Base-by-base conservation (phyloP, 2,888 invertebrate genomes). In the Diloba caeruleocephala region DNA sequence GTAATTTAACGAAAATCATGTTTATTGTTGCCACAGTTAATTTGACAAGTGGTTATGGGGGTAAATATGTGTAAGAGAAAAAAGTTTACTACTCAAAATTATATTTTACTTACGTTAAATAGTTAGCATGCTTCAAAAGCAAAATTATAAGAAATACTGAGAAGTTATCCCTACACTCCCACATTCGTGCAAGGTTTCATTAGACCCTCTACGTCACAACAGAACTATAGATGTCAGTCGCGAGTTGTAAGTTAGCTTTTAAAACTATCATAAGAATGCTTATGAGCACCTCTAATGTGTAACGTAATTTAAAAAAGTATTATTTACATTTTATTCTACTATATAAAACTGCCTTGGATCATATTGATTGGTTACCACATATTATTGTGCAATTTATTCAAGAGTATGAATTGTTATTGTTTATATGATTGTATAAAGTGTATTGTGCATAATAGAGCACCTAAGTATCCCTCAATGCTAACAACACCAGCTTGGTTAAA, bases 131-230 rank as follows among this genome's bases (percentile, higher is more conserved):
- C 87, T 88, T 88, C 23, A 75, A 79, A 85, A 87, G 87, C 87
- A 75, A 76, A 66, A 17, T 64, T 54, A 69, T 66, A 42, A 66
- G 63, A 69, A 61, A 38, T 59, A 68, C 76, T 77, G 82, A 87
- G 87, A 82, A 83, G 78, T 72, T 75, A 75, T 84, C 86, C 87
- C 83, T 75, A 70, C 69, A 74, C 59, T 51, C 77, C 87, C 86
- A 81, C 84, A 69, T 73, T 56, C 77, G 61, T 82, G 88, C 87
- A 82, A 88, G 85, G 88, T 84, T 76, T 73, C 61, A 52, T 44
- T 57, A 19, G 32, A 53, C 62, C 64, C 54, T 67, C 48, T 72
- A 73, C 66, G 77, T 75, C 75, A 77, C 76, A 74, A 78, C 62
- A 64, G 50, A 68, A 55, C 50, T 57, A 29, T 31, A 44, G 26